Evolutionary conservation across 1,140 invertebrate species (phyloP), one percentile per base, ranked within the genome.

Genomic region (Drosophila baimaii): DNA sequence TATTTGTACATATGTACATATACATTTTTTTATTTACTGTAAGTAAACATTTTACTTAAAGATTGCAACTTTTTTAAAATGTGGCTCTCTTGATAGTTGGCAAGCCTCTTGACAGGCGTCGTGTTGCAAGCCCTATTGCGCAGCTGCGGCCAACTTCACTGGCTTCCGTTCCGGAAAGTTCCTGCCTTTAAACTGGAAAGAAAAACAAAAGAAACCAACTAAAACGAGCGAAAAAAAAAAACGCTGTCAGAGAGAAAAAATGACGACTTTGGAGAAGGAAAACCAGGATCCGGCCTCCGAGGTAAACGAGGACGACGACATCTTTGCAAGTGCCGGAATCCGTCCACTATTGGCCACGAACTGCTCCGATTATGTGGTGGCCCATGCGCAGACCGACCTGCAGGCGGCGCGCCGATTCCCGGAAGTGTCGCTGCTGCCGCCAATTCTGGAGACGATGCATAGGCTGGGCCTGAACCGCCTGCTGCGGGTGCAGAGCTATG

Each of bases 401-500:
- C 39, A 39, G 6, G 77, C 81, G 1, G 58, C 21, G 0, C 65
- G 79, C 4, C 35, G 46, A 0, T n/a, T 82, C 4, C n/a, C 15
- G 2, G 82, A 86, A 21, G 51, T 79, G 3, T 7, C 3, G 0
- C 49, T 88, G 44, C n/a, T 86, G 27, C 51, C 65, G 1, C 27
- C 66, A 15, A 81, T 81, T n/a, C 4, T 75, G 29, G 2, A 41
- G 0, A 17, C n/a, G 0, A 86, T 85, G 81, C n/a, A 61, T 1
- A 44, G 23, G 1, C 8, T 82, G 43, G 49, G 63, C 6, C 3
- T 86, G 2, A 70, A 43, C 7, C 31, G 51, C 0, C 3, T 86
- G 57, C 52, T 70, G 35, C 79, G 83, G 7, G 17, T 86, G 10
- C 83, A 86, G 46, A 83, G 84, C 49, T 82, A 88, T 46, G 49